phyloP scores from a whole-genome alignment of 2,113 vertebrate species.

The Oncorhynchus nerka region DNA sequence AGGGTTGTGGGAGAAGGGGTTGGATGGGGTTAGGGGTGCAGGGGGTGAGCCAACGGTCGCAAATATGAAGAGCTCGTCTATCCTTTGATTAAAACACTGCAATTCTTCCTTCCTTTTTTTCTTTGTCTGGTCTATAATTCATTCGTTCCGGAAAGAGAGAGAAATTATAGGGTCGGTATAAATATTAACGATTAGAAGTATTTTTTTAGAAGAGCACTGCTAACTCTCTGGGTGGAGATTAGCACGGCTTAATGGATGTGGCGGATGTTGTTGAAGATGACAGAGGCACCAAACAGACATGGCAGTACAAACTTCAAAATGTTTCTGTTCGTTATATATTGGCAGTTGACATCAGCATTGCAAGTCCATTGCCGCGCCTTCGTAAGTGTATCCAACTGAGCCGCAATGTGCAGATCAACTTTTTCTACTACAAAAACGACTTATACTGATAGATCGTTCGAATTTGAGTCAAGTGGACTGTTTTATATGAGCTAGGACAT shows the following conservation, averaged over 20 bases:
- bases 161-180: slow-evolving; percentile 25
- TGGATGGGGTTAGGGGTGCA: too few relatives aligned
- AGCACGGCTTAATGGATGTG: not conserved
- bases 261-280: not conserved
- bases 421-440: too few relatives aligned
- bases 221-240: slow-evolving; percentile 19
- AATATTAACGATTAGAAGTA: slow-evolving; percentile 35
- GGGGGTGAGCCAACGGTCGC: not conserved
- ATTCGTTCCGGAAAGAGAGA: slow-evolving; percentile 10
- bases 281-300: slow-evolving; percentile 2
- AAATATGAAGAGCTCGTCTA: slow-evolving; percentile 34
- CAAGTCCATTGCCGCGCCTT: too few relatives aligned
- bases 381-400: too few relatives aligned
- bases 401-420: too few relatives aligned
- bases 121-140: slow-evolving; percentile 41
- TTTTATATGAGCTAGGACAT: too few relatives aligned
- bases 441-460: too few relatives aligned
- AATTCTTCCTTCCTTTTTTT: slow-evolving; percentile 9
- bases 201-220: slow-evolving; percentile 32
- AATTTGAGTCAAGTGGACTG: too few relatives aligned
- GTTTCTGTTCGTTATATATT: not conserved
- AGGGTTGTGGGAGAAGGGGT: not conserved
- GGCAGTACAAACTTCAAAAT: not conserved
- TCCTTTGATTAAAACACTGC: slow-evolving; percentile 48
- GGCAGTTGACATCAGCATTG: not conserved